Evolutionary conservation across 2,113 vertebrate genomes (phyloP).

Genomic region (Speoplatyrhinus poulsoni): DNA sequence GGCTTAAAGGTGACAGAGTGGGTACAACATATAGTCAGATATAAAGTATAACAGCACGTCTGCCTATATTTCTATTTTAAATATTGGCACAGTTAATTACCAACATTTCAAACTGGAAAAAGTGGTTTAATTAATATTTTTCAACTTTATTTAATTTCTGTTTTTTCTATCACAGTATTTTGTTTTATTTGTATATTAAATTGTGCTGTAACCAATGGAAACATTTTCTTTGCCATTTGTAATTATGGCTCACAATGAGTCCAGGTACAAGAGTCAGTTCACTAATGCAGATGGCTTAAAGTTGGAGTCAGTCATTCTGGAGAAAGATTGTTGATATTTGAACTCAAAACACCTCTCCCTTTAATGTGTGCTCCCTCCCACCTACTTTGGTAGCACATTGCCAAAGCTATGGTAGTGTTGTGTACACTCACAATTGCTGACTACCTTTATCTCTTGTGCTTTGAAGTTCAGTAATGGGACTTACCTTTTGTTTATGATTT

Average conservation of each 20-base stretch:
- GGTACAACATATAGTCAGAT: constrained; percentile 5
- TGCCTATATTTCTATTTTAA: neutral
- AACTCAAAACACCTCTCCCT: too few relatives aligned
- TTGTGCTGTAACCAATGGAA: neutral
- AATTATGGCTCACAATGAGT: neutral
- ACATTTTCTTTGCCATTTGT: neutral
- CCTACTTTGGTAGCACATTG: too few relatives aligned
- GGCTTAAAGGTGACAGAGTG: constrained; percentile 18
- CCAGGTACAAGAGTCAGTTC: neutral
- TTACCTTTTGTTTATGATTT: neutral
- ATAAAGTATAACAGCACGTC: neutral
- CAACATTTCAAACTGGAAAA: neutral
- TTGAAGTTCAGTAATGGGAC: neutral
- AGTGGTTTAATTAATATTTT: too few relatives aligned
- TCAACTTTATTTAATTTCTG: too few relatives aligned
- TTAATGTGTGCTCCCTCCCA: too few relatives aligned
- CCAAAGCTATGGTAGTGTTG: too few relatives aligned
- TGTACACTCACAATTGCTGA: too few relatives aligned
- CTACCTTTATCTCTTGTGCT: too few relatives aligned
- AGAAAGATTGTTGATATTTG: too few relatives aligned
- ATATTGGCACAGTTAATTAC: neutral
- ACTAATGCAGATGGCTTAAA: neutral
- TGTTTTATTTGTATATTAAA: too few relatives aligned
- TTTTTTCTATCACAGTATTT: too few relatives aligned
- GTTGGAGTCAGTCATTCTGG: neutral